These are phyloP conservation scores for Characodon lateralis DNA, from an alignment of 2,797 vertebrate species.

Conservation along the genomic window DNA sequence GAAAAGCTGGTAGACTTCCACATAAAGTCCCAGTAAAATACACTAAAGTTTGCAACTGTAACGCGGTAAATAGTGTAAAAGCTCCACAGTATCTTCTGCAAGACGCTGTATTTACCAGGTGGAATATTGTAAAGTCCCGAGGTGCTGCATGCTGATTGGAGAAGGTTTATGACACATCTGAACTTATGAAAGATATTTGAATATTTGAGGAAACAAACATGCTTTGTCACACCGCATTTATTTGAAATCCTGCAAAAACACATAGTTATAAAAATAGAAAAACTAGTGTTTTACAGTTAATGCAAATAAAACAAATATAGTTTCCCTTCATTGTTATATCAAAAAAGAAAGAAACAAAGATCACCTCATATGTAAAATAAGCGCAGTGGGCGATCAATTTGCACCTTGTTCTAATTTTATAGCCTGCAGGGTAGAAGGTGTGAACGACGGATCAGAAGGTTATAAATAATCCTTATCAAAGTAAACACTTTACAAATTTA, in stretches of 20 bases:
- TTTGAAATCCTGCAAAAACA: background rate
- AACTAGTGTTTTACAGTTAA: background rate
- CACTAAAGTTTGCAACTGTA: background rate
- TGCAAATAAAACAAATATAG: background rate
- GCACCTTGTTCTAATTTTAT: constrained; percentile 44
- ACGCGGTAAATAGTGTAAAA: background rate
- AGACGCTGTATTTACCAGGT: background rate
- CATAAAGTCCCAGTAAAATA: background rate
- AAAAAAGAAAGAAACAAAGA: constrained; percentile 18
- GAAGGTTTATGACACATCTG: background rate
- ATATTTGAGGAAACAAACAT: background rate
- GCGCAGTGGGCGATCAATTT: constrained; percentile 38
- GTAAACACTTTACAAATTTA: background rate
- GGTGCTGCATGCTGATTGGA: background rate
- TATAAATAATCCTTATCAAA: no score
- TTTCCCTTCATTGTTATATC: background rate
- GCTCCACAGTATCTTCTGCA: no score
- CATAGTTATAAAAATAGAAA: background rate
- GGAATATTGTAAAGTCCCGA: background rate
- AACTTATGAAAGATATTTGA: background rate
- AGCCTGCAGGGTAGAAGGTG: constrained; percentile 59
- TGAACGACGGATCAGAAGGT: constrained; percentile 36
- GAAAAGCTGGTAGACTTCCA: background rate
- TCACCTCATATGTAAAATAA: constrained; percentile 68
- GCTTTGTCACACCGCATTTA: background rate